Evolutionary conservation across 1,140 invertebrate genomes (phyloP), one percentile per base, ranked within the genome.

Genomic region (Hydropsyche tenuis): DNA sequence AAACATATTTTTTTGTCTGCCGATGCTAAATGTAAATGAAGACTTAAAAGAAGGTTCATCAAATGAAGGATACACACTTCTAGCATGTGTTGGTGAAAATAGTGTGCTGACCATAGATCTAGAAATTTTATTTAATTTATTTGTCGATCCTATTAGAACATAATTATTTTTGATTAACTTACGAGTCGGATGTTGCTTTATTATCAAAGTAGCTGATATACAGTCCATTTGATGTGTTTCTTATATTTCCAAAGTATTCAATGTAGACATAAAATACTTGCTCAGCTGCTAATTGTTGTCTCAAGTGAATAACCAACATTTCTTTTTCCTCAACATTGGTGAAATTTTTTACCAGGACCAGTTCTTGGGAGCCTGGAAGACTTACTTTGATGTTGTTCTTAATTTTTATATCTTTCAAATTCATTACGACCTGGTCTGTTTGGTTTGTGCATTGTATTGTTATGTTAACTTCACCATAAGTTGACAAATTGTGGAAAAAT

Each of bases 11-110:
- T 37, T 75, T 1, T 80, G 80, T 64, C 81, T 83, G 16, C 79
- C 79, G 14, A 95, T 82, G 2, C 85, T 88, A 1, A 91, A 81
- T 14, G 79, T 78, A 72, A 93, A 95, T 0, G 81, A 87, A 0
- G 93, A 90, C 83, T 94, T 95, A 71, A 93, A 90, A 3, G 85
- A 83, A 0, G 94, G 94, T 77, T 95, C 93, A 79, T 95, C 93
- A 80, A 93, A 94, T 78, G 91, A 93, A 0, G 94, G 94, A 77
- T 94, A 95, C 0, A 91, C 91, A 70, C 86, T 83, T 71, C 94
- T 85, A 0, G 94, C 93, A 78, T 90, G 86, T 5, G 88, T 86
- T 0, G 92, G 90, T 77, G 93, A 87, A 79, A 95, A 94, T 78
- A 94, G 91, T 0, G 92, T 93, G 7, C 86, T 86, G 0, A 85